Evolutionary conservation across 2,888 invertebrate species (phyloP).

Genomic region (Melitaea athalia): DNA sequence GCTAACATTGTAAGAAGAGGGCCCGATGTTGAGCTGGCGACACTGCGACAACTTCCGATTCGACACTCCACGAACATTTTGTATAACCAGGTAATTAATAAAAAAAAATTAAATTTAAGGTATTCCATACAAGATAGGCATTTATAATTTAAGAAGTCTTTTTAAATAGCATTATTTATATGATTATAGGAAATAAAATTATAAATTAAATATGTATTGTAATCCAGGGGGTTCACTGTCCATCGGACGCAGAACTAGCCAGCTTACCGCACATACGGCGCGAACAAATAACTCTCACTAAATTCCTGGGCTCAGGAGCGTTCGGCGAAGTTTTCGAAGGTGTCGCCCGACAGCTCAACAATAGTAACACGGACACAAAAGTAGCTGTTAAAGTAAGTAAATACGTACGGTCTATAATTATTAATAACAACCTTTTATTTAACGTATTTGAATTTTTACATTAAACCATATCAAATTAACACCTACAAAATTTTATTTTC

Average conservation of each 20-base stretch:
- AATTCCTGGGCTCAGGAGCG: constrained; percentile 96
- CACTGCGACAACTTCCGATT: constrained; percentile 91
- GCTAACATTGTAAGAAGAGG: constrained; percentile 70
- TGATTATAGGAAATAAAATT: neutral
- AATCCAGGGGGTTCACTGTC: constrained; percentile 67
- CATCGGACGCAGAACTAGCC: constrained; percentile 90
- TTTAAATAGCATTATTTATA: neutral
- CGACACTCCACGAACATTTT: constrained; percentile 92
- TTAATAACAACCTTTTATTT: too few species aligned
- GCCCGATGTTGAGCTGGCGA: constrained; percentile 93
- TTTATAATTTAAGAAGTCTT: neutral
- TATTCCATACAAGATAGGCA: too few species aligned
- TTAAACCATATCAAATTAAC: too few species aligned
- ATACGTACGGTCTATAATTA: neutral
- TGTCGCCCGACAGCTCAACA: constrained; percentile 86
- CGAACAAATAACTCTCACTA: constrained; percentile 92
- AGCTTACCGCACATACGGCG: constrained; percentile 92
- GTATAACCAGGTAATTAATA: constrained; percentile 84
- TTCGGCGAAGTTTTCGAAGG: constrained; percentile 99
- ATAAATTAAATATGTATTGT: neutral
- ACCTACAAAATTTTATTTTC: too few species aligned
- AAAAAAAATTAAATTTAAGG: neutral
- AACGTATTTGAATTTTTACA: too few species aligned
- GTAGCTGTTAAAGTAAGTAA: constrained; percentile 93
- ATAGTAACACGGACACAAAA: constrained; percentile 83